A percentile compares a stretch with the other conserved stretches of the same genome.
These are phyloP conservation scores for Sebastes matsubarae DNA, from an alignment of 2,797 vertebrate genomes.

Conservation along the genomic window DNA sequence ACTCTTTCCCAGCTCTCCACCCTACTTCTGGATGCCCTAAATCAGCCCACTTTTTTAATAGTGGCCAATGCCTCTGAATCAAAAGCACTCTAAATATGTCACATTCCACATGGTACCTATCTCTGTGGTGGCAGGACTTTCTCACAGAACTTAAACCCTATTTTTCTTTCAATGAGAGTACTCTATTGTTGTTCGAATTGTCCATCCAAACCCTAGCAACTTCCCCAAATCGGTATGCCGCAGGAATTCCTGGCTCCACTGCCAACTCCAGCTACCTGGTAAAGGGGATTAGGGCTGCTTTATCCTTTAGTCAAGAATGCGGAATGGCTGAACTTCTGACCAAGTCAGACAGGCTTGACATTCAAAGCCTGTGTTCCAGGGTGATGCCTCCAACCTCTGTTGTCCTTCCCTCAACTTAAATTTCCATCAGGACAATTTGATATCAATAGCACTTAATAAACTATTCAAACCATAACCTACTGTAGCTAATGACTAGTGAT, in stretches of 20 bases:
- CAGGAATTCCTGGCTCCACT: conserved; percentile 87
- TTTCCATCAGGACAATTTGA: conserved; percentile 42
- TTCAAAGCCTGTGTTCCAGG: conserved; percentile 66
- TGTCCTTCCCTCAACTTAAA: conserved; percentile 34
- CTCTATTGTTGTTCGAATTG: conserved; percentile 79
- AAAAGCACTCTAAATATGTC: conserved; percentile 65
- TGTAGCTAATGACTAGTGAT: not conserved
- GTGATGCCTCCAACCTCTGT: conserved; percentile 61
- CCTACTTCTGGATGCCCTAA: conserved; percentile 32
- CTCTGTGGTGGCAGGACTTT: conserved; percentile 73
- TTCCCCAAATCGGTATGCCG: conserved; percentile 87
- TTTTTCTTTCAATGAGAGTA: conserved; percentile 79
- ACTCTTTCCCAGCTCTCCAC: conserved; percentile 19
- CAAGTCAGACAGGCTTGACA: conserved; percentile 80
- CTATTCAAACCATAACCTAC: conserved; percentile 2
- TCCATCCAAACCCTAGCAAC: conserved; percentile 83
- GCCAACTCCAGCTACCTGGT: conserved; percentile 86
- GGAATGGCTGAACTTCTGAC: conserved; percentile 86
- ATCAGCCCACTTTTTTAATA: conserved; percentile 36
- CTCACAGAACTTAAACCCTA: conserved; percentile 83
- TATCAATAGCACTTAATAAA: conserved; percentile 37
- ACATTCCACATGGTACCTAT: conserved; percentile 76
- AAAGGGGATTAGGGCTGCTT: conserved; percentile 90
- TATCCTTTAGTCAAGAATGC: conserved; percentile 90
- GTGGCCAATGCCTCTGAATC: conserved; percentile 36